Percentiles rank a stretch among this genome's conserved stretches.
Evolutionary conservation across 2,113 vertebrate species (phyloP).

Genomic region (Trachemys scripta): DNA sequence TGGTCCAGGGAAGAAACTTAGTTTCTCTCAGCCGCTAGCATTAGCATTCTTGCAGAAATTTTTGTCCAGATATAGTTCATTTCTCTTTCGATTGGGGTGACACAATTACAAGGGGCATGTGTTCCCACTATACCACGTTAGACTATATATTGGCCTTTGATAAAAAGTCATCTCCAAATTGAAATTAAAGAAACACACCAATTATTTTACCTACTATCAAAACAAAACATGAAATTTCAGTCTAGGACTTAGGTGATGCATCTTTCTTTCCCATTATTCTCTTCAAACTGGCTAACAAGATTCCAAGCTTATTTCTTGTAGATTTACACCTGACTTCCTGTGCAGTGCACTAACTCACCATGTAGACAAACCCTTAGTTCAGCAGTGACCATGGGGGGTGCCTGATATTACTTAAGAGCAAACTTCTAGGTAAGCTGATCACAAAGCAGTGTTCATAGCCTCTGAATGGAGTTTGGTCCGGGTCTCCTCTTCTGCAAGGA

Average conservation of each 20-base stretch:
- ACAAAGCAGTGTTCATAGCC: neutral
- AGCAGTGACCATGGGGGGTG: neutral
- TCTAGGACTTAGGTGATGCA: neutral
- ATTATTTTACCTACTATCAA: neutral
- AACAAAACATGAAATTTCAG: neutral
- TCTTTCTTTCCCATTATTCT: neutral
- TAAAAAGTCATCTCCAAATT: conserved; percentile 9
- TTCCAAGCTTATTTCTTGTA: neutral
- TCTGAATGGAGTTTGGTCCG: conserved; percentile 13
- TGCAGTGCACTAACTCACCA: neutral
- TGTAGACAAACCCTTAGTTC: neutral
- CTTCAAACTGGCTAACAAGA: neutral
- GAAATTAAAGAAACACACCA: neutral
- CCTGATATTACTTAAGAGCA: conserved; percentile 7
- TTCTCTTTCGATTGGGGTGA: neutral
- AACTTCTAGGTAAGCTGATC: conserved; percentile 17
- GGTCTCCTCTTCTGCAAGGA: neutral
- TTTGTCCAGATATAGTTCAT: neutral
- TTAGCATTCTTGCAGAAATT: neutral
- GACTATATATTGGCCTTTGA: fast-evolving
- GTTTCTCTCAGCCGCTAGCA: neutral
- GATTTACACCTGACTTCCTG: neutral
- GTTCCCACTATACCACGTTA: neutral
- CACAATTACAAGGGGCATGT: neutral
- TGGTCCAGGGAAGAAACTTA: neutral